Evolutionary conservation across 2,888 invertebrate species (phyloP).

Genomic region (Cepaea hortensis): DNA sequence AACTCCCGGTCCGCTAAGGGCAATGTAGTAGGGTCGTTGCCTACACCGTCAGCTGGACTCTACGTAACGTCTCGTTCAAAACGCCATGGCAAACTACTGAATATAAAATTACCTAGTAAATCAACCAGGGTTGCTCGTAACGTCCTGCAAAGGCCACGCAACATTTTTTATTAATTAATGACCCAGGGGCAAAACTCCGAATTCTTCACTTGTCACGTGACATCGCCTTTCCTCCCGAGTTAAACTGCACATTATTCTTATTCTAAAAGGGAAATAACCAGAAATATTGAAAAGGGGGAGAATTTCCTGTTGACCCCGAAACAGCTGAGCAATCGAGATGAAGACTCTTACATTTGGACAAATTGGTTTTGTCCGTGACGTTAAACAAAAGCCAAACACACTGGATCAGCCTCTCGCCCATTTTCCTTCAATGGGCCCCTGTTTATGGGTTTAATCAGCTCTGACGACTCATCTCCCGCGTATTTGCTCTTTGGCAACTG

Average conservation of each 20-base stretch:
- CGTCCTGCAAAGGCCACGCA: too few relatives aligned
- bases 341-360: conserved; percentile 29
- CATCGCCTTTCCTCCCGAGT: background rate
- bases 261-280: background rate
- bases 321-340: conserved; percentile 42
- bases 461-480: background rate
- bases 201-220: background rate
- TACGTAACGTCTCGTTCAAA: too few relatives aligned
- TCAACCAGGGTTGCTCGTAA: too few relatives aligned
- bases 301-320: background rate
- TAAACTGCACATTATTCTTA: conserved; percentile 22
- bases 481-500: too few relatives aligned
- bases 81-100: too few relatives aligned
- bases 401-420: conserved; percentile 12
- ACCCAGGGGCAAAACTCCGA: too few relatives aligned
- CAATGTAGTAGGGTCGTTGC: too few relatives aligned
- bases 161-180: too few relatives aligned
- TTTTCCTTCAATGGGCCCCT: conserved; percentile 8
- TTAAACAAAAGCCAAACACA: conserved; percentile 25
- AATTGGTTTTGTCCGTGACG: conserved; percentile 40
- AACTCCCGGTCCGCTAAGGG: too few relatives aligned
- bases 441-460: conserved; percentile 32
- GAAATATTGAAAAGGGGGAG: background rate
- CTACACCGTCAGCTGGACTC: too few relatives aligned
- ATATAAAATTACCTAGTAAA: too few relatives aligned